These are phyloP conservation scores for Sinohyriopsis cumingii DNA, from an alignment of 2,888 invertebrate genomes.

Conservation along the genomic window DNA sequence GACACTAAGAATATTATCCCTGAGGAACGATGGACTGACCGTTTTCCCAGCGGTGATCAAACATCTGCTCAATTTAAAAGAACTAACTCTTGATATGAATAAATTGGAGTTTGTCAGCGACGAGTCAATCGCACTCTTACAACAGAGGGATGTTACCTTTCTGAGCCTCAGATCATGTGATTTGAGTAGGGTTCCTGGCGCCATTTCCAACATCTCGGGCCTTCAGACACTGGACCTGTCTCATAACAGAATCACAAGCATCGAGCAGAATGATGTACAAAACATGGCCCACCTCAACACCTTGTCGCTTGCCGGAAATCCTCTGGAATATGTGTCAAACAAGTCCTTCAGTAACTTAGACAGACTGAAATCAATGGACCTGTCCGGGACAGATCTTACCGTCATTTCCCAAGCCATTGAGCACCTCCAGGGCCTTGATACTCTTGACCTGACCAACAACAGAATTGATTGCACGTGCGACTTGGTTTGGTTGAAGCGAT, in stretches of 20 bases:
- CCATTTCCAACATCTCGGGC: conserved; percentile 17
- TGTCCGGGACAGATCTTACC: conserved; percentile 25
- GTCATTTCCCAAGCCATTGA: conserved; percentile 26
- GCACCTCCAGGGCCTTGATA: conserved; percentile 16
- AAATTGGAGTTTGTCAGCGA: conserved; percentile 28
- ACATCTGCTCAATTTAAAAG: conserved; percentile 22
- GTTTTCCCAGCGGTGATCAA: conserved; percentile 24
- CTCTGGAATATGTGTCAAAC: conserved; percentile 28
- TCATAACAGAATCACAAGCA: conserved; percentile 29
- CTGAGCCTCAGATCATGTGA: conserved; percentile 28
- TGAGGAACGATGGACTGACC: conserved; percentile 33
- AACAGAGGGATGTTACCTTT: conserved; percentile 10
- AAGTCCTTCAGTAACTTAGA: conserved; percentile 23
- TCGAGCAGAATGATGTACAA: conserved; percentile 34
- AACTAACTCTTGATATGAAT: conserved; percentile 30
- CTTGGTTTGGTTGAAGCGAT: conserved; percentile 29
- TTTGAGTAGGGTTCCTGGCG: conserved; percentile 34
- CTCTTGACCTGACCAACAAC: conserved; percentile 12
- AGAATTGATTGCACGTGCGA: conserved; percentile 42
- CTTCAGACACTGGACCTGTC: conserved; percentile 34
- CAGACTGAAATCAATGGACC: conserved; percentile 16
- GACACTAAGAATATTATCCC: conserved; percentile 22
- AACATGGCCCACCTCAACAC: conserved; percentile 19
- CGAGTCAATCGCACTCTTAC: conserved; percentile 19
- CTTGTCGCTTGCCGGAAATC: conserved; percentile 28